phyloP scores from a whole-genome alignment of 2,888 invertebrate species.

The Eretmocerus hayati region DNA sequence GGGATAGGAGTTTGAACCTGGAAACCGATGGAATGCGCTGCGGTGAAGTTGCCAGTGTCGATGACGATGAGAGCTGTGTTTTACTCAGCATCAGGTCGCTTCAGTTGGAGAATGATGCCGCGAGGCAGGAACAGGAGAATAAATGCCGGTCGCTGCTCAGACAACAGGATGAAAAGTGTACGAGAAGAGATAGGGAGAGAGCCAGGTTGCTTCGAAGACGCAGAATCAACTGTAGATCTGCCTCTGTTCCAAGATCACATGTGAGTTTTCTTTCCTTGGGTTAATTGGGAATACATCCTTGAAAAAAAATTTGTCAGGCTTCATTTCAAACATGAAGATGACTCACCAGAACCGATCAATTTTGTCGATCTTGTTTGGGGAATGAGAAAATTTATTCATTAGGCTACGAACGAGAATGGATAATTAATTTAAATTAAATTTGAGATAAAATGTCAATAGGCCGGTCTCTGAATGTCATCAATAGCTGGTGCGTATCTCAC shows the following conservation, averaged over 20 bases:
- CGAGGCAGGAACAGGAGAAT: not conserved
- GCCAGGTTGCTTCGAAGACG: constrained; percentile 42
- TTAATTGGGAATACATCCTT: no score
- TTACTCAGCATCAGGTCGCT: constrained; percentile 35
- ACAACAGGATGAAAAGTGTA: constrained; percentile 36
- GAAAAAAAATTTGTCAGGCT: no score
- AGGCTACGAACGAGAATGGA: no score
- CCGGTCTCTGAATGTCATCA: no score
- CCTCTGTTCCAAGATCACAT: constrained; percentile 44
- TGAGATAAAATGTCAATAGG: no score
- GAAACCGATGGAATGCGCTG: constrained; percentile 29
- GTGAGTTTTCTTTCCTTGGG: no score
- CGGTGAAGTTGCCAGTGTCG: constrained; percentile 30
- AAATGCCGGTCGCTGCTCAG: constrained; percentile 21
- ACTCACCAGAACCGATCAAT: no score
- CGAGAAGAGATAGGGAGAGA: constrained; percentile 42
- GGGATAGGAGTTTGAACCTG: constrained; percentile 27
- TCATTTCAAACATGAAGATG: no score
- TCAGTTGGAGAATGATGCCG: constrained; percentile 13
- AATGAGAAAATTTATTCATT: no score
- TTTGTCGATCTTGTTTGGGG: no score
- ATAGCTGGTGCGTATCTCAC: no score
- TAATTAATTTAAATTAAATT: no score
- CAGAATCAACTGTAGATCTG: constrained; percentile 43
- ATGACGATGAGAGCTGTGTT: constrained; percentile 37